Conservation (phyloP, 2,113 vertebrate species). For the Trochalopteron elliotii region DNA sequence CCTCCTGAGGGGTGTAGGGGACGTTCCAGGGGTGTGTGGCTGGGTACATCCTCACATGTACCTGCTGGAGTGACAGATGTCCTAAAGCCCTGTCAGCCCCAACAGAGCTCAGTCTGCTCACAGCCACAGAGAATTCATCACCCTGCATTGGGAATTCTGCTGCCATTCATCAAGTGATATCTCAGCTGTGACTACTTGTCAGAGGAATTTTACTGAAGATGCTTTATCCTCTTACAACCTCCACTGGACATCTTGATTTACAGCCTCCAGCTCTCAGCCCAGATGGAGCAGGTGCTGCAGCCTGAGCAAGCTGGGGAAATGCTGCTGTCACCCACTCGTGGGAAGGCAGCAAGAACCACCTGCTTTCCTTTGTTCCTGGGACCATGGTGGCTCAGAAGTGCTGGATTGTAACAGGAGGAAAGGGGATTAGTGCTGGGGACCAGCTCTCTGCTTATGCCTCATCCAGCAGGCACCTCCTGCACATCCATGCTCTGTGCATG, state of each 20-base stretch:
- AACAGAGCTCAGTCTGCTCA: not conserved
- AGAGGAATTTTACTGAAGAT: constrained; percentile 45
- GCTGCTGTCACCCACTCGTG: not conserved
- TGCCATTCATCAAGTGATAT: constrained; percentile 36
- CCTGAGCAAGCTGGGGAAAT: not conserved
- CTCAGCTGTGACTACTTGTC: constrained; percentile 61
- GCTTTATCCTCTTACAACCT: constrained; percentile 4
- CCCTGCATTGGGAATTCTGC: not conserved
- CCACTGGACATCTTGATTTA: constrained; percentile 28
- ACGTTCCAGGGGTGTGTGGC: not conserved
- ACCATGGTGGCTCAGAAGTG: not conserved
- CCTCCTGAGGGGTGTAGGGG: not conserved
- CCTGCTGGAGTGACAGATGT: not conserved
- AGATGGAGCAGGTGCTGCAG: not conserved
- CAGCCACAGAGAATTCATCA: not conserved
- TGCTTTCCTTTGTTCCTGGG: not conserved
- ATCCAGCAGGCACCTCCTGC: not conserved
- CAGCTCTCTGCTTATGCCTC: not conserved
- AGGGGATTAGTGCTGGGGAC: not conserved
- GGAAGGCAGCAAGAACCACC: not conserved
- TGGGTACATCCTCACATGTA: rapidly evolving
- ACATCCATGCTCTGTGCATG: rapidly evolving
- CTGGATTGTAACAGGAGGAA: not conserved
- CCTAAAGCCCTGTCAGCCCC: not conserved
- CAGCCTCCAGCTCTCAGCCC: not conserved